These are phyloP conservation scores for Notamacropus eugenii DNA, from an alignment of 2,797 vertebrate species.

Conservation along the genomic window DNA sequence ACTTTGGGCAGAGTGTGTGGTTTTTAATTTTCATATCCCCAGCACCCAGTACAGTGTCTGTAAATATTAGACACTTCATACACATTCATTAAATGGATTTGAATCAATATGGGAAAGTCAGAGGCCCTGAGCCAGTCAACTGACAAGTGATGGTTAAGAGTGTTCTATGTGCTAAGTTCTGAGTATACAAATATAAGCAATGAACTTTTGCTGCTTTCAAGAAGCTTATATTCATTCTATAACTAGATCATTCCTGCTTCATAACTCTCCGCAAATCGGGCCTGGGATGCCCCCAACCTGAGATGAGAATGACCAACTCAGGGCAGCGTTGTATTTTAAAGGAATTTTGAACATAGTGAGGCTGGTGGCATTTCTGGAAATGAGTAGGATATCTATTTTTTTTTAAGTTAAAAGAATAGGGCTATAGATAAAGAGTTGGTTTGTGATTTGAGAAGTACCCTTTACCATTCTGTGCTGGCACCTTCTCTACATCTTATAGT, in stretches of 20 bases:
- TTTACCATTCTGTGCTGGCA: background rate
- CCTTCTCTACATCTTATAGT: background rate
- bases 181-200: background rate
- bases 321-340: background rate
- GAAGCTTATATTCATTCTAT: background rate
- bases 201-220: background rate
- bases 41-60: background rate
- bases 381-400: background rate
- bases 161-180: background rate
- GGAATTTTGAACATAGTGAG: background rate
- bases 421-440: background rate
- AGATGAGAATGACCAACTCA: background rate
- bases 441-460: background rate
- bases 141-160: background rate
- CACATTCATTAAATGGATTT: background rate
- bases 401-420: background rate
- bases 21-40: background rate
- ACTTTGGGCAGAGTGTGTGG: background rate
- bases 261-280: background rate
- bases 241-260: background rate
- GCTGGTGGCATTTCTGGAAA: background rate
- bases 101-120: background rate
- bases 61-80: background rate
- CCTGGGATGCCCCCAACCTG: background rate
- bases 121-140: background rate